These are phyloP conservation scores for Caranx ignobilis DNA, from an alignment of 2,113 vertebrate species.

Conservation along the genomic window DNA sequence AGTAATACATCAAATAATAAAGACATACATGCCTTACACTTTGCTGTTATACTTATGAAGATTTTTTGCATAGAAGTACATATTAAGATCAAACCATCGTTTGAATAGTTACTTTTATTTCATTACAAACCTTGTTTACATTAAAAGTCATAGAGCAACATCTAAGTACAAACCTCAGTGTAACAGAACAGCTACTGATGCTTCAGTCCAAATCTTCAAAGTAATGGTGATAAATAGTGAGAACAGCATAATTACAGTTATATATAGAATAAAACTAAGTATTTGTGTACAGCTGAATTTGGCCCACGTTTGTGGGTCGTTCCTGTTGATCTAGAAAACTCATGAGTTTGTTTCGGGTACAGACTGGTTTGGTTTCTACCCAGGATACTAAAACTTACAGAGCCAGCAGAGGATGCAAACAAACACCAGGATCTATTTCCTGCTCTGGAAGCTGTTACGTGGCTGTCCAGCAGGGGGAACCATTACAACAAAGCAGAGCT, in stretches of 20 bases:
- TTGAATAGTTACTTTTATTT: conserved; percentile 61
- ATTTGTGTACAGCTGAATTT: neutral
- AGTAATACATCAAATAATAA: no score
- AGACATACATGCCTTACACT: no score
- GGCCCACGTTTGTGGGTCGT: neutral
- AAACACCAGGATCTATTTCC: neutral
- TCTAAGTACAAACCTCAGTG: conserved; percentile 33
- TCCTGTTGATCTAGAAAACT: neutral
- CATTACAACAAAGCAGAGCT: neutral
- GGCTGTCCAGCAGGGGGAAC: conserved; percentile 41
- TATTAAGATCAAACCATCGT: neutral
- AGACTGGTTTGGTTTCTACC: neutral
- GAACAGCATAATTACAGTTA: conserved; percentile 6
- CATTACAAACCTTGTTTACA: conserved; percentile 60
- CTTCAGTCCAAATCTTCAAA: conserved; percentile 47
- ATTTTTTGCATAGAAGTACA: neutral
- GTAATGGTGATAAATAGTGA: conserved; percentile 42
- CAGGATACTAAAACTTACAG: neutral
- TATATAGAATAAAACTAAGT: conserved; percentile 19
- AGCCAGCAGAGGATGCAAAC: neutral
- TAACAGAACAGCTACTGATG: conserved; percentile 30
- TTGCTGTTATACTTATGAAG: no score
- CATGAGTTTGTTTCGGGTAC: neutral
- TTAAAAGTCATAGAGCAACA: conserved; percentile 39
- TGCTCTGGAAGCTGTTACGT: neutral